These are phyloP conservation scores for Gnathonemus longibarbis DNA, from an alignment of 2,113 vertebrate genomes.

Conservation along the genomic window DNA sequence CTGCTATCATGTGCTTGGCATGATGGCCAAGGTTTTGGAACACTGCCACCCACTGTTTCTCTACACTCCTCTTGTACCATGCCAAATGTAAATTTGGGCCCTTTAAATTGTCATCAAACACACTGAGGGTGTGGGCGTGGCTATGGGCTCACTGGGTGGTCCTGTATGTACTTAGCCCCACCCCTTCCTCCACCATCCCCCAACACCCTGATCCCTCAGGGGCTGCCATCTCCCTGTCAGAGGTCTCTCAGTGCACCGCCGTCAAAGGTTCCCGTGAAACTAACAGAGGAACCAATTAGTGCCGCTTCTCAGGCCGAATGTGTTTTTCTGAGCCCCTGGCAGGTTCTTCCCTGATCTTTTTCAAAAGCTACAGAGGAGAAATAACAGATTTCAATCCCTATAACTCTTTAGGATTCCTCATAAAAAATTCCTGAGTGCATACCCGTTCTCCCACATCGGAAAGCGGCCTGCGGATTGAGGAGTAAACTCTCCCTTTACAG, in stretches of 20 bases:
- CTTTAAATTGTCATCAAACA: not conserved
- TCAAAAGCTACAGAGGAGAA: not conserved
- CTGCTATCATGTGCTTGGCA: not conserved
- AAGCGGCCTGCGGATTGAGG: not conserved
- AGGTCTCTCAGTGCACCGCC: not conserved
- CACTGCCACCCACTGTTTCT: not conserved
- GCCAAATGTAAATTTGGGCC: not conserved
- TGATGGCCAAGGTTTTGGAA: not conserved
- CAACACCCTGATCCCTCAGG: not conserved
- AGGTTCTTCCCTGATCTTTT: slow-evolving; percentile 6
- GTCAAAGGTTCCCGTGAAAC: slow-evolving; percentile 14
- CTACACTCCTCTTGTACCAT: not conserved
- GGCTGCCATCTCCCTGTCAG: not conserved
- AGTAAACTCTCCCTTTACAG: not conserved
- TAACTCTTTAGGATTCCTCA: not conserved
- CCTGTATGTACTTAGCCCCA: not conserved
- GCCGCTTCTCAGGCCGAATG: not conserved
- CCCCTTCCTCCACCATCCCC: not conserved
- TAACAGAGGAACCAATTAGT: slow-evolving; percentile 24
- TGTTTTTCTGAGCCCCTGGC: not conserved
- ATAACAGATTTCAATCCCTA: not conserved
- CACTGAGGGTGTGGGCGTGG: not conserved
- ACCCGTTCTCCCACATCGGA: not conserved
- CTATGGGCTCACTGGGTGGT: not conserved
- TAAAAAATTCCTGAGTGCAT: not conserved